Conservation (phyloP, 2,888 invertebrate genomes). For the Deroplatys truncata region DNA sequence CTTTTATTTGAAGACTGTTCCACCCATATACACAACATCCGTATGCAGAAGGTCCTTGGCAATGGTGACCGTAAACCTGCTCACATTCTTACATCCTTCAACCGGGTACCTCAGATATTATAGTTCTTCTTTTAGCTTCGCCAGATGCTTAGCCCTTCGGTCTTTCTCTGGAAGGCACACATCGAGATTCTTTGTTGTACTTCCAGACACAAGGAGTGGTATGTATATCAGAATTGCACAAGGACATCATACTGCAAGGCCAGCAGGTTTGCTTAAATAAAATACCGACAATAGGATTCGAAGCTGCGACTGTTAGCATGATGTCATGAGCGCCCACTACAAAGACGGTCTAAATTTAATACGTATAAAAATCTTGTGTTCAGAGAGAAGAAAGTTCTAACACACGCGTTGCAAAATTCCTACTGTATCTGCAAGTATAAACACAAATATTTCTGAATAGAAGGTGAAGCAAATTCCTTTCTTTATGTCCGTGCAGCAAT, state of each 20-base stretch:
- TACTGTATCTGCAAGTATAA: too few relatives aligned
- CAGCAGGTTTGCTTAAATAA: background rate
- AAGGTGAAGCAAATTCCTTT: too few relatives aligned
- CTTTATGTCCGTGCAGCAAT: too few relatives aligned
- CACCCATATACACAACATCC: background rate
- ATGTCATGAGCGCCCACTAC: background rate
- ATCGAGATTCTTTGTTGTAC: background rate
- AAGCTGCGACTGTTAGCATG: background rate
- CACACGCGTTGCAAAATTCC: too few relatives aligned
- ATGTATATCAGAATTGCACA: background rate
- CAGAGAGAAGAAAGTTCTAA: too few relatives aligned
- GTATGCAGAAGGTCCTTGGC: background rate
- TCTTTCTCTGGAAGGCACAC: background rate
- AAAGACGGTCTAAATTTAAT: background rate
- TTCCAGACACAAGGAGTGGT: background rate
- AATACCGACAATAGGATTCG: background rate
- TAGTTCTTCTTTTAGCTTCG: too few relatives aligned
- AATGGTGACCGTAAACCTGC: background rate
- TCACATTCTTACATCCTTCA: background rate
- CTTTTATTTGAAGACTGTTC: background rate
- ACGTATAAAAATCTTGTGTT: too few relatives aligned
- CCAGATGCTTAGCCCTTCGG: background rate
- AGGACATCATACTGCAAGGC: background rate
- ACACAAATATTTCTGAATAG: too few relatives aligned
- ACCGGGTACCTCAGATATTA: background rate